Percentiles rank a stretch among this genome's conserved stretches.
Conservation (phyloP, 1,140 invertebrate species). For the Babylonia areolata region DNA sequence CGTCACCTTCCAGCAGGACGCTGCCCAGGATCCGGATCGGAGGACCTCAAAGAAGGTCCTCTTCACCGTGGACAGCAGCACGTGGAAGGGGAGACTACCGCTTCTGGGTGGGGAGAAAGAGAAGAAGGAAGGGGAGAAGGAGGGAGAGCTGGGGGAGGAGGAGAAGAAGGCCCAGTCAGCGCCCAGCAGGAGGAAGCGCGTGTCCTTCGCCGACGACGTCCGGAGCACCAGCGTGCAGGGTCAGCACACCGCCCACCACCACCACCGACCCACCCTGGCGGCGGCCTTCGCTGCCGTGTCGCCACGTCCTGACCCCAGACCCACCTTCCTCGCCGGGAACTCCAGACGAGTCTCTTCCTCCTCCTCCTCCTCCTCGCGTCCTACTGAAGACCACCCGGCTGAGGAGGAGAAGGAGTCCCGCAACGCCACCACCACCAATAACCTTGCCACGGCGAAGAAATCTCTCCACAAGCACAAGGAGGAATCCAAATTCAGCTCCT, state of each 20-base stretch:
- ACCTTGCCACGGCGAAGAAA: no score
- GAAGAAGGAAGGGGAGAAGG: no score
- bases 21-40: no score
- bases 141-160: not conserved
- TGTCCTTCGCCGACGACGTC: constrained; percentile 5
- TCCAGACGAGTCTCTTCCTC: not conserved
- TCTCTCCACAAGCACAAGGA: no score
- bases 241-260: no score
- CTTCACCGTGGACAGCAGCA: not conserved
- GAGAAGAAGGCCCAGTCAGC: constrained; percentile 18
- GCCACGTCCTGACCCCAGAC: not conserved
- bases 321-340: not conserved
- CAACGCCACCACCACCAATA: not conserved
- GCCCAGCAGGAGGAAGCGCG: not conserved
- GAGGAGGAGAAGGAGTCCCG: not conserved
- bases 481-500: not conserved
- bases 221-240: not conserved
- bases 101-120: not conserved
- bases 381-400: not conserved
- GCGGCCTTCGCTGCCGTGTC: not conserved
- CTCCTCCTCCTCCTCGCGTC: no score
- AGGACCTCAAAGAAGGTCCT: not conserved
- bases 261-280: not conserved
- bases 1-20: not conserved
- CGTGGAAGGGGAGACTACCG: not conserved